Base-by-base conservation (phyloP, 2,888 invertebrate species). In the Drosophila dives region DNA sequence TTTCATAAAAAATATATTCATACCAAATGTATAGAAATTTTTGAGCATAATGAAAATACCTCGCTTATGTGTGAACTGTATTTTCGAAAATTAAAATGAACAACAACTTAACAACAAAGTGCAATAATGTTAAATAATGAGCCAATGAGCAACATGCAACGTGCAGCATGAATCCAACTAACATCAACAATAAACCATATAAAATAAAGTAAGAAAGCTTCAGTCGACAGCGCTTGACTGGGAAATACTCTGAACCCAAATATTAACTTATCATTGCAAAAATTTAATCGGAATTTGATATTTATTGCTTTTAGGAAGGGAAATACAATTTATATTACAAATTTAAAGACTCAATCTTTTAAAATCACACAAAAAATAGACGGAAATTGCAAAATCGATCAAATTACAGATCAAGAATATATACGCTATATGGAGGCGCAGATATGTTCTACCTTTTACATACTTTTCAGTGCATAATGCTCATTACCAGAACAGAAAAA, bases 41-140 rank as follows among this genome's bases (percentile, higher is more conserved):
- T n/a, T 53, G 32, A 45, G 45, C 42, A 45, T 54, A 49, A 64
- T 62, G 29, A 49, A 76, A 76, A 58, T 77, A 76, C 72, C 75
- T 76, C 66, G 56, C 64, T 72, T 58, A 77, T 77, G 56, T 48
- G 45, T 63, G 50, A 76, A 63, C 54, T 75, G 42, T 26, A 48
- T 59, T 56, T n/a, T 23, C 34, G 55, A 48, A 26, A 61, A 34
- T 33, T 23, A 34, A 34, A 42, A 34, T 33, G n/a, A 40, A 48
- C 10, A 40, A 48, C 10, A 33, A 64, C 26, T 36, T 20, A 61
- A 48, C 4, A 23, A 23, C 15, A 59, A 42, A 60, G 70, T 53
- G 63, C 56, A 56, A 51, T 23, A 63, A 59, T 38, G 33, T 59
- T 34, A 40, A 75, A 61, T 54, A 32, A 17, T 59, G 38, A 49